Evolutionary conservation across 2,797 vertebrate genomes (phyloP), one percentile per base, ranked within the genome.

Genomic region (Schizothorax lantsangensis): DNA sequence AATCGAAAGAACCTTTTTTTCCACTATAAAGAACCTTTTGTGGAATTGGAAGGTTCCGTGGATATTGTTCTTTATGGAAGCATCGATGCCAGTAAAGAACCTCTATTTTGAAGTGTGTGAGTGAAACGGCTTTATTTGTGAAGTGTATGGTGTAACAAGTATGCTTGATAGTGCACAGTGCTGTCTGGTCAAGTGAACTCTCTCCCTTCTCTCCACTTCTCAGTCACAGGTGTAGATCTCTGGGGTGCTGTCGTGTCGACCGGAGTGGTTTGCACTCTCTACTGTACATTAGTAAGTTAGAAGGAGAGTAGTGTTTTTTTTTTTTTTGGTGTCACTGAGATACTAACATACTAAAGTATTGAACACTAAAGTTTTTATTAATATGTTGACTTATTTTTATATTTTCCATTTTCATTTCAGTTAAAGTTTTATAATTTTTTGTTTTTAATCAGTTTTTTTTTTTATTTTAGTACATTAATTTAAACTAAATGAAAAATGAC

Each of bases 251-350:
- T 99, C 45, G 93, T 97, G 84, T 96, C 98, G 0, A 99, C 97
- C 0, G 98, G 98, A 0, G 88, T 97, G 47, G 97, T 99, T 89
- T 99, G 98, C 85, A 99, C 97, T 1, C 98, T 99, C 93, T 99
- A 99, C 94, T 99, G 98, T 88, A 96, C 98, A 0, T 71, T 99
- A 97, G 98, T 99, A 96, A 0, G 96, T 75, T 81, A 54, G 2
- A 23, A n/a, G 69, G 7, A 78, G 33, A 15, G n/a, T 30, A 74
- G 64, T 36, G 8, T 78, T 38, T n/a, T n/a, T n/a, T n/a, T n/a
- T n/a, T 4, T 40, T 45, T 19, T 72, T 38, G 38, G 23, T 15
- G 6, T 64, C 26, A 66, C 6, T 64, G 12, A 30, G 59, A 64
- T 26, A 26, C 10, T 62, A 10, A 23, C 23, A 19, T 52, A 21